Conservation (phyloP, 2,113 vertebrate species). For the Rhineura floridana region DNA sequence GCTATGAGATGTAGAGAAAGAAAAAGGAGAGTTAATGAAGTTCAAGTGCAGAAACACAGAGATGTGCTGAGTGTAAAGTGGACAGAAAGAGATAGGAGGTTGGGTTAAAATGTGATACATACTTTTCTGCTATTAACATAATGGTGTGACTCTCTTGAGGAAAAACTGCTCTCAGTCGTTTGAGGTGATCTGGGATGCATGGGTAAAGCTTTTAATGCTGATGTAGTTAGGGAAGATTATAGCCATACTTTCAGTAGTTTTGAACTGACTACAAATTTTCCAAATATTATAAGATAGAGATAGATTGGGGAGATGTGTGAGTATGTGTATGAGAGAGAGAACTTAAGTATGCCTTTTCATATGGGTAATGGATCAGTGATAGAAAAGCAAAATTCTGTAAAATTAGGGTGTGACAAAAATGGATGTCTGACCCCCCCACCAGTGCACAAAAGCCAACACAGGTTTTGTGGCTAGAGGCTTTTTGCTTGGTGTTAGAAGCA, state of each 20-base stretch:
- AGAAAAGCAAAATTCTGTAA: not conserved
- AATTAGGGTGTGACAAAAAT: not conserved
- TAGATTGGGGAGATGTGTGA: not conserved
- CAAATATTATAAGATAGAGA: not conserved
- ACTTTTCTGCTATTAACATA: not conserved
- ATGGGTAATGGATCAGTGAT: conserved; percentile 2
- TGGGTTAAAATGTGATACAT: not conserved
- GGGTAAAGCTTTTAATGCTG: not conserved
- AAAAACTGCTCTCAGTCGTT: not conserved
- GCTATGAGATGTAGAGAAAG: not conserved
- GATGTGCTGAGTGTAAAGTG: no score
- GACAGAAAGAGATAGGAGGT: no score
- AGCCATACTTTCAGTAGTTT: conserved; percentile 3
- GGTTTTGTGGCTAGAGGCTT: not conserved
- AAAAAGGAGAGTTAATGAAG: not conserved
- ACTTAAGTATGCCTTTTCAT: not conserved
- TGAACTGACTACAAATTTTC: not conserved
- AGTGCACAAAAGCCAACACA: not conserved
- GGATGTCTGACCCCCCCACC: not conserved
- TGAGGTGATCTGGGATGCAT: not conserved
- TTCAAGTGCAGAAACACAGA: not conserved
- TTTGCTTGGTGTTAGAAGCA: conserved; percentile 9
- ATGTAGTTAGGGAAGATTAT: not conserved
- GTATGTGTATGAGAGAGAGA: not conserved
- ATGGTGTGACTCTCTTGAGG: not conserved